These are phyloP conservation scores for Plumapathes pennacea DNA, from an alignment of 92 coral and sea anemone genomes.

Conservation along the genomic window DNA sequence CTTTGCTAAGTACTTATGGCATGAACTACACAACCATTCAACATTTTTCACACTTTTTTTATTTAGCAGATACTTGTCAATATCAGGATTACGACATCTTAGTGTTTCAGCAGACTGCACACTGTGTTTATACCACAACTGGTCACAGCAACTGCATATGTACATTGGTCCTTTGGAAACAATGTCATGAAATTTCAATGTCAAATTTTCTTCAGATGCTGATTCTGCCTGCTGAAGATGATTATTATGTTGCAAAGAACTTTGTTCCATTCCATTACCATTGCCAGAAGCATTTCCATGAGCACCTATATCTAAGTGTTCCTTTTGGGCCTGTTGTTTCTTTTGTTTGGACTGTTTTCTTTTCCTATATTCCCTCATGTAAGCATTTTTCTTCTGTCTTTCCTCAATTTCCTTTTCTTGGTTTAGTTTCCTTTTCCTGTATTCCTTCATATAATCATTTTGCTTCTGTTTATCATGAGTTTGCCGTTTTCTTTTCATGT, in stretches of 20 bases:
- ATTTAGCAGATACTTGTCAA: slow-evolving; percentile 39
- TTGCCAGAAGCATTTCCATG: background rate
- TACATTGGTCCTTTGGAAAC: slow-evolving; percentile 58
- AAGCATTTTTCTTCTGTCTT: slow-evolving; percentile 22
- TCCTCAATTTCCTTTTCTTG: slow-evolving; percentile 1
- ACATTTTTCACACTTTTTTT: slow-evolving; percentile 34
- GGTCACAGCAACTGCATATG: slow-evolving; percentile 62
- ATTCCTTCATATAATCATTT: slow-evolving; percentile 13
- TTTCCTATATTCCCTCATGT: slow-evolving; percentile 23
- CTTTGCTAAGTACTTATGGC: slow-evolving; percentile 34
- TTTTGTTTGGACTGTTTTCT: slow-evolving; percentile 4
- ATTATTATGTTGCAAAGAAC: slow-evolving; percentile 1
- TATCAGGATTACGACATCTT: slow-evolving; percentile 24
- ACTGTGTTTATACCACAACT: slow-evolving; percentile 61
- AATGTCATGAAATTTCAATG: slow-evolving; percentile 51
- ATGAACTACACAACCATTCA: slow-evolving; percentile 61
- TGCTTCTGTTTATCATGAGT: slow-evolving; percentile 19
- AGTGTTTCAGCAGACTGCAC: slow-evolving; percentile 36
- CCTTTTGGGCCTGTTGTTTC: slow-evolving; percentile 13
- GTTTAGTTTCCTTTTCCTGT: slow-evolving; percentile 11
- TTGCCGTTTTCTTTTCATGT: slow-evolving; percentile 29
- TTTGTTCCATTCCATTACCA: background rate
- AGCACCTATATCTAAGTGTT: slow-evolving; percentile 19
- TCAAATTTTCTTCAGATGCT: slow-evolving; percentile 12
- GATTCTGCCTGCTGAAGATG: slow-evolving; percentile 2